Evolutionary conservation across 2,113 vertebrate genomes (phyloP), one percentile per base, ranked within the genome.

Genomic region (Pygathrix nemaeus): DNA sequence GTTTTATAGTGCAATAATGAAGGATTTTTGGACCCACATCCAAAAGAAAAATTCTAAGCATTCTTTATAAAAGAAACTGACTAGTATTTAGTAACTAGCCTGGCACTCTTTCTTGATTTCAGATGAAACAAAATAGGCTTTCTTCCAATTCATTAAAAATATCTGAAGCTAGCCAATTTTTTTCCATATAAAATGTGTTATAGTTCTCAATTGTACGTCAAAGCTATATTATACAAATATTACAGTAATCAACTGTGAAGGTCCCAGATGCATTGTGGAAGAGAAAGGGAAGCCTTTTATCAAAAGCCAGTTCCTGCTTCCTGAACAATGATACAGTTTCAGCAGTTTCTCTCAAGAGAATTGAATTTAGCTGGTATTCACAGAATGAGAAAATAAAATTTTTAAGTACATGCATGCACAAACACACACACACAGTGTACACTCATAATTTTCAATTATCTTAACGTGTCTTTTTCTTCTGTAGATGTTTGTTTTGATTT

Each of bases 271-370:
- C 95, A 98, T 93, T 97, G 93, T 76, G 96, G 93, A 98, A 88
- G 27, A 98, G 95, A 98, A 98, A 98, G 87, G 98, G 98, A 99
- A 99, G 91, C 76, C 98, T 99, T 99, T 99, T 98, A 98, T 99
- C 98, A 98, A 98, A 98, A 98, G 98, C 98, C 98, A 98, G 95
- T 98, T 99, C 98, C 98, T 98, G 98, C 97, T 99, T 99, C 98
- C 98, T 98, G 98, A 98, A 98, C 95, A 98, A 20, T 96, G 97
- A 98, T 98, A 98, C 9, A 95, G 89, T 91, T 98, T 98, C 97
- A 98, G 86, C 97, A 97, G 91, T 98, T 98, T 98, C 96, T 83
- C 83, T 96, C 68, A 90, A 96, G 96, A 96, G 98, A 97, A 96
- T 3, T 94, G 88, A 96, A 93, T 20, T 4, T 90, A 98, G 94